Evolutionary conservation across 2,113 vertebrate species (phyloP).

Genomic region (Sitta europaea): DNA sequence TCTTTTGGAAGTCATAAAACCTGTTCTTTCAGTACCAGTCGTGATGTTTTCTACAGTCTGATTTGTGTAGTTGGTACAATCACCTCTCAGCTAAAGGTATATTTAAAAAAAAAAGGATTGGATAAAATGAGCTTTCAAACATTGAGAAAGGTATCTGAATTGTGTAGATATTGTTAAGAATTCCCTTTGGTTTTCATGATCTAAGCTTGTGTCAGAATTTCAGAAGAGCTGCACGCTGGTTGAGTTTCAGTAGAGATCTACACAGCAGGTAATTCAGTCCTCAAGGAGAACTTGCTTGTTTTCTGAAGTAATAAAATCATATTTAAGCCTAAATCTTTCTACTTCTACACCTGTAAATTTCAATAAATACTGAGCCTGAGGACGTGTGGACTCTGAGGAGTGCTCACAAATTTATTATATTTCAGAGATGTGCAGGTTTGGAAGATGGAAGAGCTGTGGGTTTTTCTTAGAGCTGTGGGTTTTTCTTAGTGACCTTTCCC

Average conservation of each 20-base stretch:
- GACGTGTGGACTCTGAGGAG: background rate
- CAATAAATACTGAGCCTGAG: background rate
- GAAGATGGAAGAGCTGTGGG: background rate
- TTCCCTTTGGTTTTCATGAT: background rate
- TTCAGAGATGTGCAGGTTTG: background rate
- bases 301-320: background rate
- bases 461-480: background rate
- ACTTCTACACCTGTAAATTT: background rate
- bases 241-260: background rate
- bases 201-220: background rate
- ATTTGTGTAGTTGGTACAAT: background rate
- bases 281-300: background rate
- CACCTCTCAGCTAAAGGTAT: background rate
- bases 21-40: background rate
- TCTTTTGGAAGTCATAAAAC: background rate
- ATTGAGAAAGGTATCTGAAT: background rate
- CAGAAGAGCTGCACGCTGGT: background rate
- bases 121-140: background rate
- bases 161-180: background rate
- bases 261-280: background rate
- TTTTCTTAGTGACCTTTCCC: background rate
- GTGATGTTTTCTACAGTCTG: background rate
- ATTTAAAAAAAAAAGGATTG: background rate
- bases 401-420: accelerated
- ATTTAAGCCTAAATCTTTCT: background rate